Evolutionary conservation across 2,888 invertebrate genomes (phyloP).

Genomic region (Ornithoptera priamus): DNA sequence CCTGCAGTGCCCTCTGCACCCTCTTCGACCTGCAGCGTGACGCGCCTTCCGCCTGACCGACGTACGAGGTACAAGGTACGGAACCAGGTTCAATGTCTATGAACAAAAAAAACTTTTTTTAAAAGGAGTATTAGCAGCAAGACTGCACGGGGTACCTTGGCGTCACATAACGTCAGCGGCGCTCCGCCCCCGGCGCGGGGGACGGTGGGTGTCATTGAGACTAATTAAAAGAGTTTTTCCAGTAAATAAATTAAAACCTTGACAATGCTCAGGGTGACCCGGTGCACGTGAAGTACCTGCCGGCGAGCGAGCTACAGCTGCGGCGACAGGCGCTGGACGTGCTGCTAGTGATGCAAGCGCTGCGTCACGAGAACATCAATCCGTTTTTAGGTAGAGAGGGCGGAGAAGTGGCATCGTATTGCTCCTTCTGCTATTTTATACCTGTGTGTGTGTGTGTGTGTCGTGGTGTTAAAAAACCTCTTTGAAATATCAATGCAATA

Average conservation of each 20-base stretch:
- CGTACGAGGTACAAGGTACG: slow-evolving; percentile 91
- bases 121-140: too few species aligned
- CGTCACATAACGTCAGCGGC: too few species aligned
- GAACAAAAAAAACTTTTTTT: too few species aligned
- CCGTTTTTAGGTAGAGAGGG: slow-evolving; percentile 84
- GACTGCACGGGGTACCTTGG: too few species aligned
- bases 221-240: too few species aligned
- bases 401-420: too few species aligned
- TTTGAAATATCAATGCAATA: not conserved
- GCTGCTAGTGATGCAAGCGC: slow-evolving; percentile 88
- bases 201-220: too few species aligned
- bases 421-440: not conserved
- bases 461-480: not conserved
- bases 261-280: slow-evolving; percentile 88
- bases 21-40: slow-evolving; percentile 74
- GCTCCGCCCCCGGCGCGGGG: not conserved
- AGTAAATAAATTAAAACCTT: not conserved
- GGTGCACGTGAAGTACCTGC: slow-evolving; percentile 91
- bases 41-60: slow-evolving; percentile 80
- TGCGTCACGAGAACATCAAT: slow-evolving; percentile 95
- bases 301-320: slow-evolving; percentile 83
- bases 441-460: too few species aligned
- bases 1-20: slow-evolving; percentile 70
- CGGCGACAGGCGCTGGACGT: slow-evolving; percentile 90
- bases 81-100: not conserved